Percentiles rank a stretch among this genome's conserved stretches.
These are phyloP conservation scores for Theocolax elegans DNA, from an alignment of 1,140 invertebrate species.

Conservation along the genomic window DNA sequence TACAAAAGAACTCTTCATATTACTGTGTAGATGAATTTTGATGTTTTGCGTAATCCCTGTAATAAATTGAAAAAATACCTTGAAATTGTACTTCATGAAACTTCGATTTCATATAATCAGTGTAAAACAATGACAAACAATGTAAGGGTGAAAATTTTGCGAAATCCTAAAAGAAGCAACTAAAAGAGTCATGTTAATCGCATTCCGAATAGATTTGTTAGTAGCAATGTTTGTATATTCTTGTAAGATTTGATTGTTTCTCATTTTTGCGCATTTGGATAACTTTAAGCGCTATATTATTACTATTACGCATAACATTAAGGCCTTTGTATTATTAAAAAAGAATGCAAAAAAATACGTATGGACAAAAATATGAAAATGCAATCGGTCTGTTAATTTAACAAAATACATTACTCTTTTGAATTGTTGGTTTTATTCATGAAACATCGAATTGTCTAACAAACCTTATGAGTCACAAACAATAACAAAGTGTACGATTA, in stretches of 20 bases:
- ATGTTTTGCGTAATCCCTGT: conserved; percentile 35
- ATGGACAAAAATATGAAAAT: conserved; percentile 12
- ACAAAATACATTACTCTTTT: conserved; percentile 25
- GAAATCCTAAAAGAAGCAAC: conserved; percentile 6
- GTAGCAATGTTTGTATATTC: conserved; percentile 35
- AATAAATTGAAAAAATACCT: conserved; percentile 22
- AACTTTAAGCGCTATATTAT: conserved; percentile 31
- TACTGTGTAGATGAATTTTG: conserved; percentile 37
- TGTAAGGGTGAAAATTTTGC: conserved; percentile 1
- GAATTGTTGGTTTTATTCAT: conserved; percentile 30
- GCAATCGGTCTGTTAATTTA: conserved; percentile 16
- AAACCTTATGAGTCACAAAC: conserved; percentile 25
- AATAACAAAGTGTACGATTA: conserved; percentile 24
- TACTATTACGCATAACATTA: conserved; percentile 22
- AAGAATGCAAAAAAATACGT: background rate
- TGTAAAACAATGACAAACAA: conserved; percentile 13
- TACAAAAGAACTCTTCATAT: conserved; percentile 19
- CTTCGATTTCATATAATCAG: conserved; percentile 36
- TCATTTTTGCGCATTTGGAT: conserved; percentile 6
- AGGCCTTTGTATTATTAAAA: conserved; percentile 28
- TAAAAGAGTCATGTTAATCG: conserved; percentile 25
- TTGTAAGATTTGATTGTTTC: conserved; percentile 39
- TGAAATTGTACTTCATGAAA: conserved; percentile 30
- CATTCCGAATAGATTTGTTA: conserved; percentile 38
- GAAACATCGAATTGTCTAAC: conserved; percentile 22